Conservation (phyloP, 2,113 vertebrate species). For the Butastur rufipennis region DNA sequence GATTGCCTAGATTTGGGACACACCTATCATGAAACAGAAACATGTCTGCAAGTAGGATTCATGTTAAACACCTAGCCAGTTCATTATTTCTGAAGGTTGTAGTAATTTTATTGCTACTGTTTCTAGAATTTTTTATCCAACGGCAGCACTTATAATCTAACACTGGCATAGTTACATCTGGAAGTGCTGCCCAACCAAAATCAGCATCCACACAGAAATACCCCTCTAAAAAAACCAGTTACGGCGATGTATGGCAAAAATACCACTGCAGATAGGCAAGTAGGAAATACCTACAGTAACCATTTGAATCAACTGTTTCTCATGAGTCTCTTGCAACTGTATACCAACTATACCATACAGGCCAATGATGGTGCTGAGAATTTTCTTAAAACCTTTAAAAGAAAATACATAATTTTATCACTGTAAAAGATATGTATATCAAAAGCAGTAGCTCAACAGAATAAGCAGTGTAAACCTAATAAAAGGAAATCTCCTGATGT, state of each 20-base stretch:
- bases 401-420: neutral
- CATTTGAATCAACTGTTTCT: neutral
- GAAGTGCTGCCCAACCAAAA: neutral
- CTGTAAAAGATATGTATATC: neutral
- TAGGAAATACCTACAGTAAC: neutral
- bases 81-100: neutral
- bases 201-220: neutral
- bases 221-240: neutral
- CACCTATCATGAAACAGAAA: neutral
- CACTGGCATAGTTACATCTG: neutral
- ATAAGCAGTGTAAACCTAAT: neutral
- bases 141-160: neutral
- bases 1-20: neutral
- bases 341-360: neutral
- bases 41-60: fast-evolving
- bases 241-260: neutral
- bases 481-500: neutral
- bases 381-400: neutral
- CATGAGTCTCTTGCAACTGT: neutral
- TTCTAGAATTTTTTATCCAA: neutral
- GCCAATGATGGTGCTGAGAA: neutral
- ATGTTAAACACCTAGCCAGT: neutral
- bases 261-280: neutral
- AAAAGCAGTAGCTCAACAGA: neutral
- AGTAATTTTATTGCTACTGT: neutral